These are phyloP conservation scores for Jacana jacana DNA, from an alignment of 2,113 vertebrate species.

Conservation along the genomic window DNA sequence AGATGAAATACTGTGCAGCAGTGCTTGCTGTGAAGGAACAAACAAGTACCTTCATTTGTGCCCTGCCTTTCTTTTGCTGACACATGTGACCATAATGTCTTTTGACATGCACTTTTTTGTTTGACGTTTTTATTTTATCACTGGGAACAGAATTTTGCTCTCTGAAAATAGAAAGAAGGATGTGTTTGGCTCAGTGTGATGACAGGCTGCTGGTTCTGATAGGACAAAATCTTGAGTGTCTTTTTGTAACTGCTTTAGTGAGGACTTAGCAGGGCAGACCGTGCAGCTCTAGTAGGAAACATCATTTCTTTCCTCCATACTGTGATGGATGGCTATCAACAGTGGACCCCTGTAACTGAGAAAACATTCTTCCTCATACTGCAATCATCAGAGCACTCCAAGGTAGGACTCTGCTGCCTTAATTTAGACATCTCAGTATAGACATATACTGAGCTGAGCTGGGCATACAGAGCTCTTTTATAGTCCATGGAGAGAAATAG, in stretches of 20 bases:
- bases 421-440: conserved; percentile 2
- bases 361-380: background rate
- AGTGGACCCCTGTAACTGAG: background rate
- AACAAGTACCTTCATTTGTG: background rate
- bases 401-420: background rate
- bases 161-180: background rate
- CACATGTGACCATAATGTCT: background rate
- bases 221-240: background rate
- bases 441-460: background rate
- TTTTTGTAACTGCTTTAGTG: background rate
- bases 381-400: background rate
- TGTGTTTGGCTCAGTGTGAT: background rate
- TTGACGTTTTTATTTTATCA: background rate
- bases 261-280: background rate
- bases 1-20: background rate
- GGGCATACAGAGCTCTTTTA: background rate
- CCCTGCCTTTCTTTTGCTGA: background rate
- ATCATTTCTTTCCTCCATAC: background rate
- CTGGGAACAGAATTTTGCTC: background rate
- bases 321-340: background rate
- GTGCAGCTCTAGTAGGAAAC: background rate
- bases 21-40: background rate
- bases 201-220: background rate
- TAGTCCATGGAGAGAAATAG: conserved; percentile 24
- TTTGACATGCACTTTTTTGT: background rate